A percentile compares a stretch with the other conserved stretches of the same genome.
Evolutionary conservation across 2,113 vertebrate genomes (phyloP).

Genomic region (Alethe diademata): DNA sequence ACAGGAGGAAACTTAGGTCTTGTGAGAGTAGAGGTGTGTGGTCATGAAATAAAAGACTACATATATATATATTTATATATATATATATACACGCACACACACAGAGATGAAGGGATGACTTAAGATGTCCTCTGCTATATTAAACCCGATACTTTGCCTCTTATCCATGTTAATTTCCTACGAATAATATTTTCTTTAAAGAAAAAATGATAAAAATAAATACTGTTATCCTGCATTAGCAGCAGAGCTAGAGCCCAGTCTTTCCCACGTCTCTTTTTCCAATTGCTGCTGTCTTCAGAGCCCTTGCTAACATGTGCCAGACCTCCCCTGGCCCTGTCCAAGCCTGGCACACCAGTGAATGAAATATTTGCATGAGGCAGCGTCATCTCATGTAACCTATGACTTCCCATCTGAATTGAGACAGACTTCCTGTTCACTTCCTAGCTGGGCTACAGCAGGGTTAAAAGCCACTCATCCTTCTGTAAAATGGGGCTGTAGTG

Average conservation of each 20-base stretch:
- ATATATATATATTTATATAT: not conserved
- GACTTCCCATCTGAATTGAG: not conserved
- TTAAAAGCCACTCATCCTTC: not conserved
- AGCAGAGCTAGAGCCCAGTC: constrained; percentile 14
- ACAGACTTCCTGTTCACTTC: not conserved
- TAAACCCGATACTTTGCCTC: constrained; percentile 43
- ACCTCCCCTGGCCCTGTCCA: not conserved
- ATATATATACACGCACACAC: not conserved
- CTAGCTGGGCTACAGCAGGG: not conserved
- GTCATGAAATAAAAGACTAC: constrained; percentile 3
- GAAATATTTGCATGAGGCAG: not conserved
- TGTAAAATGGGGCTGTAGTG: not conserved
- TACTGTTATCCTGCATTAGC: constrained; percentile 18
- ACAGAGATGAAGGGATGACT: constrained; percentile 20
- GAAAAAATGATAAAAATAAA: constrained; percentile 57
- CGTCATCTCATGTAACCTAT: rapidly evolving
- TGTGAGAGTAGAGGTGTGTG: constrained; percentile 43
- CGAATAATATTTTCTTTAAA: constrained; percentile 60
- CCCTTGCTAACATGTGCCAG: not conserved
- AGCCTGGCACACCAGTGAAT: not conserved
- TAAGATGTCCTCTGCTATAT: constrained; percentile 4
- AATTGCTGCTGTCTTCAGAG: not conserved
- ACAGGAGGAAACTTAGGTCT: not conserved
- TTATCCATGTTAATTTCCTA: constrained; percentile 58
- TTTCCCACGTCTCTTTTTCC: not conserved